These are phyloP conservation scores for Chaitophorus viminalis DNA, from an alignment of 2,888 invertebrate genomes.

Conservation along the genomic window DNA sequence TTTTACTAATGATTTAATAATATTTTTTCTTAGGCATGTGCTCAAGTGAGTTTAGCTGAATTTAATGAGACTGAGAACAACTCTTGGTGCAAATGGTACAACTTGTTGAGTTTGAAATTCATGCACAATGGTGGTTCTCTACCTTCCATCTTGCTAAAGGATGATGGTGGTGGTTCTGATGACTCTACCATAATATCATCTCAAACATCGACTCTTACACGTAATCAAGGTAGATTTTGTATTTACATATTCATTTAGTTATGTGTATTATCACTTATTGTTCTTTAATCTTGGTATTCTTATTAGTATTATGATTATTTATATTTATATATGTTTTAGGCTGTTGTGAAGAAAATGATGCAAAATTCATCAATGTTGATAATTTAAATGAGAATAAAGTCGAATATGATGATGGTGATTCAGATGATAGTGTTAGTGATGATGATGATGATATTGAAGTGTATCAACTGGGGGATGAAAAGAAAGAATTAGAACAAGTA, in stretches of 20 bases:
- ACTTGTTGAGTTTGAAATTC: conserved; percentile 85
- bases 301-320: neutral
- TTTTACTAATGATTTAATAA: neutral
- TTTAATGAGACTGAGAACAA: conserved; percentile 82
- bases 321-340: conserved; percentile 24
- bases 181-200: conserved; percentile 97
- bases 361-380: conserved; percentile 62
- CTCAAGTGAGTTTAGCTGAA: conserved; percentile 95
- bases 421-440: conserved; percentile 70
- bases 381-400: conserved; percentile 66
- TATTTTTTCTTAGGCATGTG: conserved; percentile 78
- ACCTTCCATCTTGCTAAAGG: conserved; percentile 52
- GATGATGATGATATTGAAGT: conserved; percentile 67
- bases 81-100: conserved; percentile 88
- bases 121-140: conserved; percentile 70
- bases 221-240: conserved; percentile 76
- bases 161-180: conserved; percentile 90
- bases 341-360: conserved; percentile 60
- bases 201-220: conserved; percentile 93
- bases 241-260: conserved; percentile 11
- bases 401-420: conserved; percentile 67
- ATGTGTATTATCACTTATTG: neutral
- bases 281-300: neutral
- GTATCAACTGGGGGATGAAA: conserved; percentile 66
- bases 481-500: conserved; percentile 67